These are phyloP conservation scores for Phortica variegata DNA, from an alignment of 1,140 invertebrate species.

Conservation along the genomic window DNA sequence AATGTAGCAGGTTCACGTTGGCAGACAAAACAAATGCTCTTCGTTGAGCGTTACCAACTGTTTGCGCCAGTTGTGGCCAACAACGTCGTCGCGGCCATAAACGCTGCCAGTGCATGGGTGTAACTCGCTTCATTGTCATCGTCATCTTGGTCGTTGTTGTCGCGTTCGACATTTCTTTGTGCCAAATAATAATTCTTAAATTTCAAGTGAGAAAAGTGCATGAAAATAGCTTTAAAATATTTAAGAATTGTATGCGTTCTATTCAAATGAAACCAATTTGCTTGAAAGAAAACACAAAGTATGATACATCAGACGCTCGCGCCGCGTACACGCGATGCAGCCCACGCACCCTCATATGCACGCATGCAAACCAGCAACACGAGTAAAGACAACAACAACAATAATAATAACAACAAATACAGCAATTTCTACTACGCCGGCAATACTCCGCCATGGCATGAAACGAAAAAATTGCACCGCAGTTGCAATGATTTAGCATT, in stretches of 20 bases:
- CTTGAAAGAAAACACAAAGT: background rate
- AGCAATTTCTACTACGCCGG: constrained; percentile 4
- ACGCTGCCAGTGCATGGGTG: constrained; percentile 13
- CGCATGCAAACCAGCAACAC: constrained; percentile 21
- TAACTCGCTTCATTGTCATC: constrained; percentile 50
- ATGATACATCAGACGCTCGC: constrained; percentile 47
- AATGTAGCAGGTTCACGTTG: constrained; percentile 13
- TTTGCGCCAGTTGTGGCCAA: background rate
- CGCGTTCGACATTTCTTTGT: constrained; percentile 17
- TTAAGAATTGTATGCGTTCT: too few species aligned
- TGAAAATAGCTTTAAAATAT: background rate
- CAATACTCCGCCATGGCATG: background rate
- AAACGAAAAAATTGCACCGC: constrained; percentile 28
- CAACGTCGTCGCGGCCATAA: constrained; percentile 16
- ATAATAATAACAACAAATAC: constrained; percentile 4
- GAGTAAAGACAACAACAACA: constrained; percentile 20
- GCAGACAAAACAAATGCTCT: constrained; percentile 38
- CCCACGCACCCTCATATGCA: constrained; percentile 34
- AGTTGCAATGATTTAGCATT: constrained; percentile 38
- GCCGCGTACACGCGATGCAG: constrained; percentile 16
- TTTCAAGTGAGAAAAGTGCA: constrained; percentile 21
- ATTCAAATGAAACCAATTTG: background rate
- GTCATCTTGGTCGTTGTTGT: constrained; percentile 46
- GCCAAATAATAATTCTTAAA: constrained; percentile 15
- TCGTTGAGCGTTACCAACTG: too few species aligned